Evolutionary conservation across 1,140 invertebrate species (phyloP), one percentile per base, ranked within the genome.

Genomic region (Drosophila kepulauana): DNA sequence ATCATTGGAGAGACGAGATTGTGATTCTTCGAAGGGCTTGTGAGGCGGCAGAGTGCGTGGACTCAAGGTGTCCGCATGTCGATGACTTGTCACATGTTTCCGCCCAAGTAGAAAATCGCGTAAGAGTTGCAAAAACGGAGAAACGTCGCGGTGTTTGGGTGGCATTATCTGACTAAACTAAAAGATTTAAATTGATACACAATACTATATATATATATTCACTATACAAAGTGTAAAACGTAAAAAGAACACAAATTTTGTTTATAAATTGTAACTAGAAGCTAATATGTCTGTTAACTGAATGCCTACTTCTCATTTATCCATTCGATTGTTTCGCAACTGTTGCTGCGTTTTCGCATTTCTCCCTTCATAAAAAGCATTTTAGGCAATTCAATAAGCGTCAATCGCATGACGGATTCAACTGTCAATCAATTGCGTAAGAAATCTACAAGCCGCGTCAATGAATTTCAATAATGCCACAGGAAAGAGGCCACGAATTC

Each of bases 381-480:
- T 3, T 35, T 25, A 30, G 75, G 56, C 75, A 89, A 90, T 89
- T 90, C 81, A 89, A 89, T 89, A 89, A 89, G 85, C 85, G 79
- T 81, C 81, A 88, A 89, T 87, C 80, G 61, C 54, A 68, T 45
- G 58, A 64, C 56, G 52, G 56, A 58, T 65, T 54, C 62, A 46
- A 15, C 81, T 89, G 85, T 89, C 85, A 89, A 85, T 88, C 84
- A 88, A 71, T 46, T 66, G 33, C 57, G 78, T 62, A 76, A 78
- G 49, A 62, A 87, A 82, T 84, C 69, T 78, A 73, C 74, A 15
- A 59, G n/a, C 13, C 7, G 20, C 69, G 67, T 54, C 80, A 71
- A 85, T 89, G 85, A 88, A 84, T 87, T 87, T 78, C 81, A 88
- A 87, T 87, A 89, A 80, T 74, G 75, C 68, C 70, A 33, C 69